Evolutionary conservation across 2,888 invertebrate genomes (phyloP).

Genomic region (Hydriomena furcata): DNA sequence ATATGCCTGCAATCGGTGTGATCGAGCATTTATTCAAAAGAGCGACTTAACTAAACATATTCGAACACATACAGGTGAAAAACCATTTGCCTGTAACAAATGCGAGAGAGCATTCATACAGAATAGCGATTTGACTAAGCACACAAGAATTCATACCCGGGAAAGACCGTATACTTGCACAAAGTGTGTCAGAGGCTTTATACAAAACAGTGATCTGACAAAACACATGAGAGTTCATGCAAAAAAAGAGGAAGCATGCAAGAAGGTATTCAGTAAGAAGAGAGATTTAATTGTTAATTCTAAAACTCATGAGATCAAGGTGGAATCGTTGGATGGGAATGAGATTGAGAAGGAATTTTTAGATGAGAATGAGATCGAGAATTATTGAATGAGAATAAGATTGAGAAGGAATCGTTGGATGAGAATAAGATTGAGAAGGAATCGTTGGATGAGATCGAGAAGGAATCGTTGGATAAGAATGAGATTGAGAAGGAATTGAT

Average conservation of each 20-base stretch:
- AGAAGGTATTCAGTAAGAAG: background rate
- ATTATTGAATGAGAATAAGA: too few relatives aligned
- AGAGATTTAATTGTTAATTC: slow-evolving; percentile 2
- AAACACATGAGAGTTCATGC: background rate
- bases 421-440: too few relatives aligned
- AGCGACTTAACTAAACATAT: background rate
- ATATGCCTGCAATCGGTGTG: background rate
- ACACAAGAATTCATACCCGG: background rate
- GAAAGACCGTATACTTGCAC: slow-evolving; percentile 1
- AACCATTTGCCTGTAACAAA: too few relatives aligned
- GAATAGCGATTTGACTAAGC: background rate
- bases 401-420: too few relatives aligned
- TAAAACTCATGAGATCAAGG: background rate
- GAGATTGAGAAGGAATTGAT: too few relatives aligned
- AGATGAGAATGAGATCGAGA: too few relatives aligned
- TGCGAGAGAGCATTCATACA: too few relatives aligned
- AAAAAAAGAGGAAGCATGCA: background rate
- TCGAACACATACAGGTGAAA: too few relatives aligned
- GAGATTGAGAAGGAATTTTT: too few relatives aligned
- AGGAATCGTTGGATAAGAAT: background rate
- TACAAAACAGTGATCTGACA: slow-evolving; percentile 12
- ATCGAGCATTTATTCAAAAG: background rate
- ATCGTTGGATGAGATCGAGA: too few relatives aligned
- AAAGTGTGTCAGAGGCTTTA: background rate
- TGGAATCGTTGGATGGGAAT: background rate